Evolutionary conservation across 2,888 invertebrate genomes (phyloP).

Genomic region (Protonemura montana): DNA sequence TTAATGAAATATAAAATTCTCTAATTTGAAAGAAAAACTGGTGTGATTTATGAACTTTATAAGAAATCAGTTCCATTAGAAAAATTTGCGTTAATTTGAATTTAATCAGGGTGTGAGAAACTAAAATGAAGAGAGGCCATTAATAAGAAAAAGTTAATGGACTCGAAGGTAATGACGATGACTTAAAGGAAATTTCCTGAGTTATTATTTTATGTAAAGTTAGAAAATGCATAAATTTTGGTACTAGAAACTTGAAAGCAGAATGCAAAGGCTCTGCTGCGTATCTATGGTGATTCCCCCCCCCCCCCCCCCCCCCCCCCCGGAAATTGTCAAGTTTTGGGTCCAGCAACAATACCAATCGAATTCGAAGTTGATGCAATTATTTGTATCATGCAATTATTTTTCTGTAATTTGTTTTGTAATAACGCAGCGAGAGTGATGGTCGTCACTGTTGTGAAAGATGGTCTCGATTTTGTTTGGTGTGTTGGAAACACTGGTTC

Average conservation of each 20-base stretch:
- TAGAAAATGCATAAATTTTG: neutral
- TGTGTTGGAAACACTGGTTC: too few relatives aligned
- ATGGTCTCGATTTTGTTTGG: too few relatives aligned
- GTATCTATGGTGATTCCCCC: too few relatives aligned
- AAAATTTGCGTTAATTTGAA: conserved; percentile 4
- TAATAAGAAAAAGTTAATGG: neutral
- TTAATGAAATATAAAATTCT: neutral
- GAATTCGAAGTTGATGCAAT: too few relatives aligned
- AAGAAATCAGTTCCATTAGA: neutral
- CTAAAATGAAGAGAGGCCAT: neutral
- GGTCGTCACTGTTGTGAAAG: too few relatives aligned
- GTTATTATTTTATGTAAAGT: conserved; percentile 12
- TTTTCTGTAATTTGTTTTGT: too few relatives aligned
- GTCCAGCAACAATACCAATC: too few relatives aligned
- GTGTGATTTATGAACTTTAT: neutral
- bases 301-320: too few relatives aligned
- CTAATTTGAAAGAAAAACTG: neutral
- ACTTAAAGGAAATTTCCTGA: neutral
- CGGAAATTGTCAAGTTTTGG: too few relatives aligned
- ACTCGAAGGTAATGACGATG: neutral
- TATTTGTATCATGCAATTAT: too few relatives aligned
- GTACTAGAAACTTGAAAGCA: neutral
- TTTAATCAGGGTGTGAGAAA: neutral
- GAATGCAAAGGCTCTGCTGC: neutral
- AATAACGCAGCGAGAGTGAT: too few relatives aligned